Percentiles rank a stretch among this genome's conserved stretches.
Conservation (phyloP, 2,797 vertebrate species). For the Protonibea diacanthus region DNA sequence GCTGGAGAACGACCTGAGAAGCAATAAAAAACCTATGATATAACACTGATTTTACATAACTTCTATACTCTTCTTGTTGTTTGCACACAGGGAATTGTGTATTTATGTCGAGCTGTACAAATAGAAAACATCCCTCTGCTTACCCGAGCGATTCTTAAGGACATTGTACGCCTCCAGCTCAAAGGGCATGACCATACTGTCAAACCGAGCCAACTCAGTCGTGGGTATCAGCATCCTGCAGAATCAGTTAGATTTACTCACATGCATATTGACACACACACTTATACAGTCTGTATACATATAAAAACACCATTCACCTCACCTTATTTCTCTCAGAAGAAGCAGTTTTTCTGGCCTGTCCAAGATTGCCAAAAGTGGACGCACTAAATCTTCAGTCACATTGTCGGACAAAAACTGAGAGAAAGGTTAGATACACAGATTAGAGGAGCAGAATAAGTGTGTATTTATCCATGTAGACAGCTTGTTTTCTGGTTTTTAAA, state of each 20-base stretch:
- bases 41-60: background rate
- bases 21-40: constrained; percentile 15
- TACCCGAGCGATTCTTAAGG: constrained; percentile 93
- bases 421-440: constrained; percentile 19
- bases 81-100: background rate
- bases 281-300: background rate
- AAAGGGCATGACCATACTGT: constrained; percentile 95
- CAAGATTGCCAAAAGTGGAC: constrained; percentile 93
- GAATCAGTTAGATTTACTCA: background rate
- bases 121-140: constrained; percentile 40
- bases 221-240: constrained; percentile 88
- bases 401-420: constrained; percentile 89
- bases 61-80: background rate
- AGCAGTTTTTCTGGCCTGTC: constrained; percentile 95
- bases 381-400: constrained; percentile 92
- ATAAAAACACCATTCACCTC: constrained; percentile 16
- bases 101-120: background rate
- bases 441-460: background rate
- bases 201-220: constrained; percentile 90
- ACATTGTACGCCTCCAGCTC: constrained; percentile 94
- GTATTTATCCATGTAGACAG: background rate
- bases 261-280: background rate
- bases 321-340: constrained; percentile 94
- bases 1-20: constrained; percentile 88
- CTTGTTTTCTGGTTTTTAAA: constrained; percentile 10